A percentile compares a stretch with the other conserved stretches of the same genome.
These are phyloP conservation scores for Hippocampus abdominalis DNA, from an alignment of 2,113 vertebrate species.

Conservation along the genomic window DNA sequence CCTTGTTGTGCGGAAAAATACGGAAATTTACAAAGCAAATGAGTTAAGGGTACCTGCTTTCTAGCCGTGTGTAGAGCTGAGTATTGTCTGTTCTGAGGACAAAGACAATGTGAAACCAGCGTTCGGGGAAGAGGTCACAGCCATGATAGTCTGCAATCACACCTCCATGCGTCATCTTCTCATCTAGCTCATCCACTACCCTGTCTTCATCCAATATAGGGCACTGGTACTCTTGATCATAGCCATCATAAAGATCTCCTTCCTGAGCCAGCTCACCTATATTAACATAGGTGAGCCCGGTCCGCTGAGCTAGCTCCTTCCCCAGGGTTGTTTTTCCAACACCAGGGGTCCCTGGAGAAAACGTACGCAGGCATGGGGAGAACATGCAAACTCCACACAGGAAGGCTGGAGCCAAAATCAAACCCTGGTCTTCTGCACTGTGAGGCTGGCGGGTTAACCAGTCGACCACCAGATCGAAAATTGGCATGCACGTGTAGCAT, in stretches of 20 bases:
- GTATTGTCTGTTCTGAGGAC: constrained; percentile 88
- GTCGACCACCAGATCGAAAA: too few species aligned
- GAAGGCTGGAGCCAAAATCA: too few species aligned
- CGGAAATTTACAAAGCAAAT: too few species aligned
- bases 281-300: constrained; percentile 82
- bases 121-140: constrained; percentile 94
- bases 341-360: constrained; percentile 83
- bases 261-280: constrained; percentile 90
- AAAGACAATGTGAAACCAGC: constrained; percentile 96
- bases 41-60: constrained; percentile 77
- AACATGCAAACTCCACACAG: too few species aligned
- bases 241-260: constrained; percentile 89
- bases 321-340: constrained; percentile 94
- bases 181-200: constrained; percentile 93
- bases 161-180: constrained; percentile 86
- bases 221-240: constrained; percentile 89
- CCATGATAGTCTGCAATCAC: constrained; percentile 92
- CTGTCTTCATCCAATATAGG: constrained; percentile 92
- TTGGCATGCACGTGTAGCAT: too few species aligned
- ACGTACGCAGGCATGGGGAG: too few species aligned
- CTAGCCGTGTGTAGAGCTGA: constrained; percentile 84
- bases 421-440: too few species aligned
- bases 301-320: constrained; percentile 84
- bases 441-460: too few species aligned
- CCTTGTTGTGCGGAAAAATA: too few species aligned